Percentiles rank a stretch among this genome's conserved stretches.
These are phyloP conservation scores for Drosophila asahinai DNA, from an alignment of 1,140 invertebrate genomes.

Conservation along the genomic window DNA sequence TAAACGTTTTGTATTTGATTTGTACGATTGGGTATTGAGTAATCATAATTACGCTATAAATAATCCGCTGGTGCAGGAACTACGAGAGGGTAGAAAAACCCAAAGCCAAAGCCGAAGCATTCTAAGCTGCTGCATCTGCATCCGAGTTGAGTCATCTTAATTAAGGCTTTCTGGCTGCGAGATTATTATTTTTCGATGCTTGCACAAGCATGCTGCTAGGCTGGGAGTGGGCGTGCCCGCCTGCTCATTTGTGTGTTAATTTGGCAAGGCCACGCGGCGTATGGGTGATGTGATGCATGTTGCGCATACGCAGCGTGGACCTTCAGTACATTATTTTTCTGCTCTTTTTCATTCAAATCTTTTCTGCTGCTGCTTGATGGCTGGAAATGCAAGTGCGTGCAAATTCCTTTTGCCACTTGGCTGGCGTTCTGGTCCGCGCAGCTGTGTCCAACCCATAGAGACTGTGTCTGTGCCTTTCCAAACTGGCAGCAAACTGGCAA, in stretches of 20 bases:
- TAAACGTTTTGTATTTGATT: conserved; percentile 54
- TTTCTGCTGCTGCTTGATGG: conserved; percentile 8
- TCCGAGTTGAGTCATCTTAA: conserved; percentile 50
- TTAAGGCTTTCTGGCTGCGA: conserved; percentile 21
- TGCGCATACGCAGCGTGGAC: conserved; percentile 63
- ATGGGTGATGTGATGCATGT: conserved; percentile 66
- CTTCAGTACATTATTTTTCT: background rate
- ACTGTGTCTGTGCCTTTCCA: conserved; percentile 46
- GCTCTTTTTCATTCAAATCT: background rate
- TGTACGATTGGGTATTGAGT: conserved; percentile 50
- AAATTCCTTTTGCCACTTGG: conserved; percentile 76
- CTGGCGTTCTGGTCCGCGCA: conserved; percentile 64
- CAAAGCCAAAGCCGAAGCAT: conserved; percentile 38
- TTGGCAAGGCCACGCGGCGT: conserved; percentile 60
- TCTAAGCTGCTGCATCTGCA: conserved; percentile 40
- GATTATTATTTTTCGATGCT: conserved; percentile 53
- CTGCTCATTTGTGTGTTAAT: conserved; percentile 71
- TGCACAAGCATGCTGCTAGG: conserved; percentile 20
- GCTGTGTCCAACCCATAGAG: conserved; percentile 46
- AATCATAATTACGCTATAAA: conserved; percentile 57
- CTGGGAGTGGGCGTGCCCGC: conserved; percentile 25
- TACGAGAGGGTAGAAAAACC: conserved; percentile 37
- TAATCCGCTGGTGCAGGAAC: conserved; percentile 43
- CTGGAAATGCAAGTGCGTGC: conserved; percentile 38
- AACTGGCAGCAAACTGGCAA: conserved; percentile 39